Percentiles rank a stretch among this genome's conserved stretches.
phyloP scores from a whole-genome alignment of 2,888 invertebrate species.

The Rhynchonema sp. region DNA sequence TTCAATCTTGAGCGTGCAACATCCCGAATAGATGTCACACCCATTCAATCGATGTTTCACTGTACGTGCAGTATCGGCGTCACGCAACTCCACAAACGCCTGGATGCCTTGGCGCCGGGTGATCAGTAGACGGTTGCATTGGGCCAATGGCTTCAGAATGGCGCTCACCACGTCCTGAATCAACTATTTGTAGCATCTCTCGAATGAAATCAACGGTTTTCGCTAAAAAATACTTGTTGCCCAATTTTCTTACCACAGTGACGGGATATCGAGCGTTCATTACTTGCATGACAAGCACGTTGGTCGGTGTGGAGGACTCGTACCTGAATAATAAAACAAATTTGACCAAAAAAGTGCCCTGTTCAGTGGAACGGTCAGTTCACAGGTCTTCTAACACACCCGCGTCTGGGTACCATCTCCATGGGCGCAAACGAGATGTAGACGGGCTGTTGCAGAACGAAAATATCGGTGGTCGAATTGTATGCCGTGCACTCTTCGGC shows the following conservation, averaged over 20 bases:
- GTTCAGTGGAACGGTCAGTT: too few relatives aligned
- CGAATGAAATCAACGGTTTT: too few relatives aligned
- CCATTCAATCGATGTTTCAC: conserved; percentile 85
- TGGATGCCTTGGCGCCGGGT: conserved; percentile 4
- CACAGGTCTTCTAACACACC: too few relatives aligned
- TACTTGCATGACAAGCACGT: conserved; percentile 72
- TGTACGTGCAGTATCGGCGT: conserved; percentile 69
- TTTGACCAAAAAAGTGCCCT: too few relatives aligned
- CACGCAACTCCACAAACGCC: conserved; percentile 7
- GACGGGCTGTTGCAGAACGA: conserved; percentile 1
- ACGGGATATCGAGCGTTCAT: conserved; percentile 95
- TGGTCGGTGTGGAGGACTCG: conserved; percentile 5
- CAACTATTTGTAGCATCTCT: too few relatives aligned
- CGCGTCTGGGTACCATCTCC: conserved; percentile 1
- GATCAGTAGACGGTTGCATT: conserved; percentile 84
- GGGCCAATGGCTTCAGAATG: conserved; percentile 78
- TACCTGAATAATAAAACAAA: too few relatives aligned
- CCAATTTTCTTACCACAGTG: conserved; percentile 95
- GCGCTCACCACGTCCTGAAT: conserved; percentile 94
- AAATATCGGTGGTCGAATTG: conserved; percentile 3
- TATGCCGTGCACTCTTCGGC: conserved; percentile 3
- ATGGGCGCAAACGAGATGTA: conserved; percentile 3
- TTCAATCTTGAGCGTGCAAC: conserved; percentile 94
- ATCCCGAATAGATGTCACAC: conserved; percentile 93
- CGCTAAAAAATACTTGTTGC: too few relatives aligned